phyloP scores from a whole-genome alignment of 2,888 invertebrate genomes.

The Steinernema carpocapsae region DNA sequence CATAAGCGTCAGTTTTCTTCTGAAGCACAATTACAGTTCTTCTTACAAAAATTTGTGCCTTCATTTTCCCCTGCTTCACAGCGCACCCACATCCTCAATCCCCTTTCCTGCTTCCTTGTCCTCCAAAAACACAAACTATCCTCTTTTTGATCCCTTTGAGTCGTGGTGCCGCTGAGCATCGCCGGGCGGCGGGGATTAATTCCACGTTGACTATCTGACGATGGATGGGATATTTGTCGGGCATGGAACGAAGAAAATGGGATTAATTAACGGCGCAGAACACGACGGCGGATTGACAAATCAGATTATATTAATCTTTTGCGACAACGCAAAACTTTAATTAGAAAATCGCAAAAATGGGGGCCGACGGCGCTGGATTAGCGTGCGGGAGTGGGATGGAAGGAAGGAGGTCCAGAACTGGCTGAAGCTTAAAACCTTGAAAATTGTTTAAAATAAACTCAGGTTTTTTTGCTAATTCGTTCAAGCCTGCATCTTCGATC shows the following conservation, averaged over 20 bases:
- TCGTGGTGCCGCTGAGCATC: too few species aligned
- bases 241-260: background rate
- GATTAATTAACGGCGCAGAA: slow-evolving; percentile 31
- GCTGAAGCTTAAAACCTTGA: too few species aligned
- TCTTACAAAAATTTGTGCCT: too few species aligned
- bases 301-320: slow-evolving; percentile 33
- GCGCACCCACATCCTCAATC: too few species aligned
- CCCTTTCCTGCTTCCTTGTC: background rate
- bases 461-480: too few species aligned
- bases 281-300: slow-evolving; percentile 31
- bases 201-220: background rate
- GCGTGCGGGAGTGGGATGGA: too few species aligned
- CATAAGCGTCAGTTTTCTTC: too few species aligned
- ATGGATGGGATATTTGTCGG: slow-evolving; percentile 28
- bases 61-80: too few species aligned
- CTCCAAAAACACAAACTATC: background rate
- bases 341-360: slow-evolving; percentile 27
- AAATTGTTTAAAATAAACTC: too few species aligned
- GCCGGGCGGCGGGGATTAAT: slow-evolving; percentile 14
- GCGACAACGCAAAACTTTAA: slow-evolving; percentile 26
- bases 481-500: too few species aligned
- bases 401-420: too few species aligned
- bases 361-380: background rate
- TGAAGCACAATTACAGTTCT: background rate
- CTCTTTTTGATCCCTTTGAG: too few species aligned